A percentile compares a stretch with the other conserved stretches of the same genome.
Evolutionary conservation across 2,888 invertebrate genomes (phyloP).

Genomic region (Drosophila meridiana): DNA sequence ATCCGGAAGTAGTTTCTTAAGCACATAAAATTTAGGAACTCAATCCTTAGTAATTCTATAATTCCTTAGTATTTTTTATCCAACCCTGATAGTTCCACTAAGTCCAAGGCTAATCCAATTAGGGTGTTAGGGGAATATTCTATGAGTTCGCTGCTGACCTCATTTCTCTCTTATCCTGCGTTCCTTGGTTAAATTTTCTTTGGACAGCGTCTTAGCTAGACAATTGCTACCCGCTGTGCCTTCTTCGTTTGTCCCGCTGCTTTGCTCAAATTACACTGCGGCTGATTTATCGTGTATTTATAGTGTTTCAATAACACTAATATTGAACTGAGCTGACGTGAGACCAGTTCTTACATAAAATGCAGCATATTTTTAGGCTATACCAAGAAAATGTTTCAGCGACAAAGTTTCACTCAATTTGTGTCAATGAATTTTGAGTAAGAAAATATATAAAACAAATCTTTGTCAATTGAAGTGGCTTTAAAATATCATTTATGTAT

Average conservation of each 20-base stretch:
- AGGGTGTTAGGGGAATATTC: conserved; percentile 13
- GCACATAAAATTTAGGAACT: background rate
- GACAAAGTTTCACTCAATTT: background rate
- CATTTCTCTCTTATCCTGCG: conserved; percentile 26
- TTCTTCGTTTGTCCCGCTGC: background rate
- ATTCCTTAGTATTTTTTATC: background rate
- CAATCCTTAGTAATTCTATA: background rate
- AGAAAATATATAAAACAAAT: conserved; percentile 10
- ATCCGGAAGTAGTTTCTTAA: background rate
- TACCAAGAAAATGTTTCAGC: conserved; percentile 4
- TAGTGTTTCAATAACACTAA: conserved; percentile 2
- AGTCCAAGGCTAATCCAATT: conserved; percentile 46
- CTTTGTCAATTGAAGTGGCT: conserved; percentile 22
- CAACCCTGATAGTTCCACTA: conserved; percentile 1
- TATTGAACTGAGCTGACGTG: background rate
- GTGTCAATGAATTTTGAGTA: background rate
- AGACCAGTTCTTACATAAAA: background rate
- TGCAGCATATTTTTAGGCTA: conserved; percentile 38
- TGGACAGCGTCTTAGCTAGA: background rate
- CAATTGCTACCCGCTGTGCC: conserved; percentile 32
- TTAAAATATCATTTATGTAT: conserved; percentile 1
- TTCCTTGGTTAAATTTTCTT: background rate
- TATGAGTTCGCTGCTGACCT: conserved; percentile 36
- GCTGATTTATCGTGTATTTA: background rate
- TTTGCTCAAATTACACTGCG: background rate